Evolutionary conservation across 2,797 vertebrate species (phyloP), one percentile per base, ranked within the genome.

Genomic region (Enteromius unitaeniatus): DNA sequence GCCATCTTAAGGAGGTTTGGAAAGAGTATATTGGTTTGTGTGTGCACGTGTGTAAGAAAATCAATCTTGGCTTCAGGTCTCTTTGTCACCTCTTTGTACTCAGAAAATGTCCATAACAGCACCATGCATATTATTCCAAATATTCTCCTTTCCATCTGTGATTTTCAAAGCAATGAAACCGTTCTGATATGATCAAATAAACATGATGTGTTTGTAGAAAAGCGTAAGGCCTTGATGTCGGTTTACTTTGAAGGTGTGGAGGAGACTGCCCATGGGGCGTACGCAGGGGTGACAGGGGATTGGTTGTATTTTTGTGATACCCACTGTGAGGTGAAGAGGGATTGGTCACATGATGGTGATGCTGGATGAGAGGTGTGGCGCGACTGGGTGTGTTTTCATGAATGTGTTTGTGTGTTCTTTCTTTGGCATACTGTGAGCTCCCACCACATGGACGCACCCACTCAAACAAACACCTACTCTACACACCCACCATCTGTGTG

Each of bases 161-260:
- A 45, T 21, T 62, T 45, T 64, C 58, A 78, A 15, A 53, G 72
- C 47, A 68, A 64, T 28, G 8, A 10, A 70, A 1, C 17, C 10
- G 31, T 31, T 40, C 23, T n/a, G 23, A 31, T 60, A 28, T 74
- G 79, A 17, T 64, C 58, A 78, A 82, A 73, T 23, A 68, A 58
- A 68, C 37, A n/a, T 13, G 28, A 45, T 40, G 49, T 77, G 69
- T 82, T 64, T 68, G 67, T 70, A 68, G 67, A 81, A 77, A 49
- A 82, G 45, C 13, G 78, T 65, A 28, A 42, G 68, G 42, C 67
- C 37, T 74, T 83, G 37, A 68, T 69, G 64, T 78, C 6, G 42
- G 77, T 86, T 86, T 86, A 76, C 77, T 83, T 83, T 83, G 31
- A 76, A 83, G 77, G 76, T 83, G 81, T 86, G 85, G 77, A 79